These are phyloP conservation scores for Danionella dracula DNA, from an alignment of 2,797 vertebrate species.

Conservation along the genomic window DNA sequence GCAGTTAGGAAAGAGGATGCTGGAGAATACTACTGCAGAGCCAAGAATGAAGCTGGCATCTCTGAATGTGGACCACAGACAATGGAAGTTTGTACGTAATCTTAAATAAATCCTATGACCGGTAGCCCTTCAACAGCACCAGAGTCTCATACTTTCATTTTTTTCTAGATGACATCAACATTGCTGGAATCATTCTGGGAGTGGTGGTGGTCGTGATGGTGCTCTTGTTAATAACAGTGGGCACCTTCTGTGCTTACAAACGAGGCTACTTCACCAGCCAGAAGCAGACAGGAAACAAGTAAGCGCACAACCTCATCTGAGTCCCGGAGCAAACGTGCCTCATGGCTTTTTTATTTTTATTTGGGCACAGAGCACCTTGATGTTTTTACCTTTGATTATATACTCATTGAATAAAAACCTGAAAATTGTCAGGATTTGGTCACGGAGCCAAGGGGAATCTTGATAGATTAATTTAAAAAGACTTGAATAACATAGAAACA, in stretches of 20 bases:
- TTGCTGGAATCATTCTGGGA: conserved; percentile 84
- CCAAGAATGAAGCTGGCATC: conserved; percentile 83
- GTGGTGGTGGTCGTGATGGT: conserved; percentile 87
- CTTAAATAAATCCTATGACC: neutral
- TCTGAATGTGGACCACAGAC: conserved; percentile 80
- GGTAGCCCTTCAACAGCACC: neutral
- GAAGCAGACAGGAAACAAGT: conserved; percentile 86
- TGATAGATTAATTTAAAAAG: no score
- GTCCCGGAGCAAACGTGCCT: conserved; percentile 7
- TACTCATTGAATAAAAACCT: neutral
- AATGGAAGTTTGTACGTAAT: conserved; percentile 97
- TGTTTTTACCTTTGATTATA: neutral
- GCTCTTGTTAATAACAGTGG: conserved; percentile 81
- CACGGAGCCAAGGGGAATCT: no score
- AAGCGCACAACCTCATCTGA: conserved; percentile 48
- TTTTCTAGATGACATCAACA: conserved; percentile 85
- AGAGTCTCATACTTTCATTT: neutral
- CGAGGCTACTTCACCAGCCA: conserved; percentile 84
- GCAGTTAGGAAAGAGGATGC: conserved; percentile 86
- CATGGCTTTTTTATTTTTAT: neutral
- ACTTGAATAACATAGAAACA: no score
- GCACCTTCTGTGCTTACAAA: conserved; percentile 92
- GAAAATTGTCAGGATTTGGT: no score
- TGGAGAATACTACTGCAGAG: conserved; percentile 88
- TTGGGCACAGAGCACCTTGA: neutral